These are phyloP conservation scores for Pachymerium ferrugineum DNA, from an alignment of 2,888 invertebrate species.

Conservation along the genomic window DNA sequence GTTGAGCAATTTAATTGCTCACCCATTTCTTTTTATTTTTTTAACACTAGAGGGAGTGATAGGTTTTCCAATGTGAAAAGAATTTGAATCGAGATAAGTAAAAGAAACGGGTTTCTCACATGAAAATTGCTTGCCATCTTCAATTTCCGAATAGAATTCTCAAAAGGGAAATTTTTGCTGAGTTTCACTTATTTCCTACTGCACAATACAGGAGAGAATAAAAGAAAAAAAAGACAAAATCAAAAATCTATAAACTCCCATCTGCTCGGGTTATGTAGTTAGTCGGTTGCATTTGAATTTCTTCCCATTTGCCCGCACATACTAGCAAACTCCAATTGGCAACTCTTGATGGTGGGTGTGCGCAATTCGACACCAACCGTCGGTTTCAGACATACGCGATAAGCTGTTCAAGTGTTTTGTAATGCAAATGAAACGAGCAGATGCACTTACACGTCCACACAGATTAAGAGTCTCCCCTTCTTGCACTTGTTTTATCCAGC, in stretches of 20 bases:
- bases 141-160: constrained; percentile 7
- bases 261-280: background rate
- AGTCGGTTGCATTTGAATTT: constrained; percentile 9
- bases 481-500: too few relatives aligned
- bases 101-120: background rate
- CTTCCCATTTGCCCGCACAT: background rate
- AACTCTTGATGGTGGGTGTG: background rate
- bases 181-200: background rate
- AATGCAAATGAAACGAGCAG: constrained; percentile 23
- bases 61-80: constrained; percentile 18
- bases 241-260: constrained; percentile 13
- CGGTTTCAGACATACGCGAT: constrained; percentile 12
- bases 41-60: constrained; percentile 12
- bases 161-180: constrained; percentile 15
- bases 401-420: constrained; percentile 22
- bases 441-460: constrained; percentile 11
- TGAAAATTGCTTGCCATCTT: constrained; percentile 11
- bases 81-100: constrained; percentile 24
- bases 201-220: background rate
- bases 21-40: background rate
- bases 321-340: background rate
- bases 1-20: background rate
- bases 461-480: background rate
- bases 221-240: background rate
- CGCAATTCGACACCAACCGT: background rate